Conservation (phyloP, 2,888 invertebrate species). For the Poecilobothrus nobilitatus region DNA sequence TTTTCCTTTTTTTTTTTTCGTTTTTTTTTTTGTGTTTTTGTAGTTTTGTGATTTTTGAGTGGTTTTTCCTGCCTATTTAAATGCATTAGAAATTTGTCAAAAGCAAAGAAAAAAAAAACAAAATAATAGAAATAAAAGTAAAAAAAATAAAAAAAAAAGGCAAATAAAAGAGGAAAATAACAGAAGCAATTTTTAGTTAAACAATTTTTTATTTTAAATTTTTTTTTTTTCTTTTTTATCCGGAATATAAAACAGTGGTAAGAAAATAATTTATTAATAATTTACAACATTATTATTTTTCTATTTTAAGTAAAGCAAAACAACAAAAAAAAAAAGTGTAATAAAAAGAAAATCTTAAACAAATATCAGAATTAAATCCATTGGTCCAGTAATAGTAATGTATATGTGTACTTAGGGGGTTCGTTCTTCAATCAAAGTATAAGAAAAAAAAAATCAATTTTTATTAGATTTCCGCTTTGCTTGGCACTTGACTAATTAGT, state of each 20-base stretch:
- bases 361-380: background rate
- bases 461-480: conserved; percentile 11
- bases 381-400: background rate
- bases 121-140: background rate
- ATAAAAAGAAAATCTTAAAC: background rate
- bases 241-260: conserved; percentile 6
- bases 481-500: conserved; percentile 10
- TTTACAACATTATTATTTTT: too few species aligned
- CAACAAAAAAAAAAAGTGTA: conserved; percentile 2
- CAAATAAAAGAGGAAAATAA: background rate
- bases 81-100: conserved; percentile 6
- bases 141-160: background rate
- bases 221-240: background rate
- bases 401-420: background rate
- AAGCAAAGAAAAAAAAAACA: background rate
- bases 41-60: background rate
- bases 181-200: background rate
- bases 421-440: background rate
- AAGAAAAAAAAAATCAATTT: conserved; percentile 4
- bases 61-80: background rate
- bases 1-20: background rate
- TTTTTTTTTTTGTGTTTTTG: background rate
- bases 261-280: background rate
- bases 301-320: background rate
- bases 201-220: background rate